phyloP scores from a whole-genome alignment of 1,140 invertebrate species.

The Euschistus heros region DNA sequence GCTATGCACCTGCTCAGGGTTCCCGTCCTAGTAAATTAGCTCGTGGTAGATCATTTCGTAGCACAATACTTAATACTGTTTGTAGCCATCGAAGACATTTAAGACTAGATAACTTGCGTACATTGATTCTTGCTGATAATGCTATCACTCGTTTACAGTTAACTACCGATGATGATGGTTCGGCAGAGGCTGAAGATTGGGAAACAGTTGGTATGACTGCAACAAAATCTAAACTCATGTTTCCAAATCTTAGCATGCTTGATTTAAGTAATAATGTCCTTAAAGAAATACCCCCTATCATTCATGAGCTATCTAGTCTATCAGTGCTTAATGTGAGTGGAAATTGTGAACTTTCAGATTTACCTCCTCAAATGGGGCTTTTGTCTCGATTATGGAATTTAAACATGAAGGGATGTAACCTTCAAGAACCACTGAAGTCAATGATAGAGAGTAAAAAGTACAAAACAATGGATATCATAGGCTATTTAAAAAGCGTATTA shows the following conservation, averaged over 20 bases:
- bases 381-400: constrained; percentile 90
- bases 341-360: constrained; percentile 70
- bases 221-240: constrained; percentile 61
- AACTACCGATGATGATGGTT: constrained; percentile 60
- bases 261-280: constrained; percentile 86
- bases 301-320: constrained; percentile 76
- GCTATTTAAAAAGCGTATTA: constrained; percentile 82
- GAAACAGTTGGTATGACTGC: constrained; percentile 40
- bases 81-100: constrained; percentile 75
- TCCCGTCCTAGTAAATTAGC: constrained; percentile 21
- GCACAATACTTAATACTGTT: constrained; percentile 62
- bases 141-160: constrained; percentile 62
- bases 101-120: constrained; percentile 66
- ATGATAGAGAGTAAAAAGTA: constrained; percentile 89
- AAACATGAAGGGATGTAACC: constrained; percentile 78
- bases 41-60: constrained; percentile 45
- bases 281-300: constrained; percentile 65
- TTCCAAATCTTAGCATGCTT: constrained; percentile 88
- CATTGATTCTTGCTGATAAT: constrained; percentile 79
- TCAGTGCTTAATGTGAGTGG: constrained; percentile 90
- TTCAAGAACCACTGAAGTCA: constrained; percentile 79
- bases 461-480: constrained; percentile 93
- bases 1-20: constrained; percentile 40
- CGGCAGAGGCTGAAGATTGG: constrained; percentile 36
- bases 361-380: constrained; percentile 91